A percentile compares a stretch with the other conserved stretches of the same genome.
phyloP scores from a whole-genome alignment of 1,140 invertebrate genomes.

The Drosophila micromelanica region DNA sequence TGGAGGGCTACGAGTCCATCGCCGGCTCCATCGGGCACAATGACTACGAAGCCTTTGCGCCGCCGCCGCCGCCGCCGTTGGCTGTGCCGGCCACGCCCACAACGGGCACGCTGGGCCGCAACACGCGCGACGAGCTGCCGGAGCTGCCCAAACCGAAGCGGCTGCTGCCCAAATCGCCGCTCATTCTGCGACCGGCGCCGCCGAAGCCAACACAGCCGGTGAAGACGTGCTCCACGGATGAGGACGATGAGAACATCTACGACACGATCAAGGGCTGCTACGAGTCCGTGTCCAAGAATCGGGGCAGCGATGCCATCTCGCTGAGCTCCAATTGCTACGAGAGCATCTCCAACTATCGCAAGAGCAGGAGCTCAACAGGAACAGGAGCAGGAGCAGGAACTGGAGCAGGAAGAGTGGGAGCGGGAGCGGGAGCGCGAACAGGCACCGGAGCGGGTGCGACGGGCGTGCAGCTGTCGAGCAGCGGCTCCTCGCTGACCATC shows the following conservation, averaged over 20 bases:
- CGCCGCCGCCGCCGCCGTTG: constrained; percentile 26
- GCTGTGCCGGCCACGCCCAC: constrained; percentile 22
- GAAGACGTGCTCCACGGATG: constrained; percentile 19
- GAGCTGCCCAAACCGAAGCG: constrained; percentile 77
- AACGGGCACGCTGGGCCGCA: constrained; percentile 56
- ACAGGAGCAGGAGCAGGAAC: constrained; percentile 69
- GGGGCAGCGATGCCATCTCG: constrained; percentile 61
- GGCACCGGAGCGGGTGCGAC: constrained; percentile 75
- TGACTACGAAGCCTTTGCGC: constrained; percentile 75
- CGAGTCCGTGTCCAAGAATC: constrained; percentile 54
- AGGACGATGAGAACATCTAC: constrained; percentile 86
- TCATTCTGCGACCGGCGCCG: constrained; percentile 51
- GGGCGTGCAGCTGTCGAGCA: constrained; percentile 84
- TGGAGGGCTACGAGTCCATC: constrained; percentile 79
- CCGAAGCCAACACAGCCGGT: constrained; percentile 39
- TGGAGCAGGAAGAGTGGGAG: constrained; percentile 52
- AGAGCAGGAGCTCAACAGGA: constrained; percentile 69
- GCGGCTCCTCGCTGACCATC: constrained; percentile 85
- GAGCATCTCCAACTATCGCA: constrained; percentile 85
- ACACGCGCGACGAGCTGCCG: constrained; percentile 74
- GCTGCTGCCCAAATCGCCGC: constrained; percentile 59
- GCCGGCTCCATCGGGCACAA: constrained; percentile 58
- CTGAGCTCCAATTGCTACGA: constrained; percentile 87
- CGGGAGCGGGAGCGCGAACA: constrained; percentile 46
- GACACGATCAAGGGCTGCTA: constrained; percentile 86